Percentiles rank a stretch among this genome's conserved stretches.
These are phyloP conservation scores for Falco cherrug DNA, from an alignment of 2,797 vertebrate genomes.

Conservation along the genomic window DNA sequence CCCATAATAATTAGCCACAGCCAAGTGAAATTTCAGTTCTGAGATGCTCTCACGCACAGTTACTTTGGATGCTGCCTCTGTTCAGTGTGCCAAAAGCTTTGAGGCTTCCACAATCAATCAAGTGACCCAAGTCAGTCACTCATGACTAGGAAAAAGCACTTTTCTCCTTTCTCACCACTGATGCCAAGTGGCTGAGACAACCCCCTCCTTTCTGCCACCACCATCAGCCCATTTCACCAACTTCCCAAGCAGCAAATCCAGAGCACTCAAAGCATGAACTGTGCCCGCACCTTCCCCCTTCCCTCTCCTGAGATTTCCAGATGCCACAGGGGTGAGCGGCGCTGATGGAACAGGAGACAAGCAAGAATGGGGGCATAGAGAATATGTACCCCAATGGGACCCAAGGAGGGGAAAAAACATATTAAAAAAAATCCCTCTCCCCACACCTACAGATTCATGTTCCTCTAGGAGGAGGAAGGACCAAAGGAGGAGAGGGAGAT, in stretches of 20 bases:
- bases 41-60: neutral
- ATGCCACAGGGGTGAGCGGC: neutral
- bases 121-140: conserved; percentile 49
- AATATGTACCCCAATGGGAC: neutral
- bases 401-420: neutral
- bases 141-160: conserved; percentile 43
- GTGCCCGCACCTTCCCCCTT: neutral
- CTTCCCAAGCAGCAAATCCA: neutral
- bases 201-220: neutral
- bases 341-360: neutral
- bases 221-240: neutral
- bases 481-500: neutral
- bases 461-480: neutral
- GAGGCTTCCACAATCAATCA: conserved; percentile 55
- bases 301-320: neutral
- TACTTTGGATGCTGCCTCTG: conserved; percentile 12
- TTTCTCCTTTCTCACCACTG: conserved; percentile 46
- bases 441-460: neutral
- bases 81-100: conserved; percentile 47
- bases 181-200: conserved; percentile 35
- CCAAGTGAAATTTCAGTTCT: neutral
- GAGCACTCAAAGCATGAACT: neutral
- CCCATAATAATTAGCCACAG: conserved; percentile 58
- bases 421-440: too few species aligned
- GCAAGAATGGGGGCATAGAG: neutral